A percentile compares a stretch with the other conserved stretches of the same genome.
These are phyloP conservation scores for Dendrocopos noguchii DNA, from an alignment of 2,113 vertebrate species.

Conservation along the genomic window DNA sequence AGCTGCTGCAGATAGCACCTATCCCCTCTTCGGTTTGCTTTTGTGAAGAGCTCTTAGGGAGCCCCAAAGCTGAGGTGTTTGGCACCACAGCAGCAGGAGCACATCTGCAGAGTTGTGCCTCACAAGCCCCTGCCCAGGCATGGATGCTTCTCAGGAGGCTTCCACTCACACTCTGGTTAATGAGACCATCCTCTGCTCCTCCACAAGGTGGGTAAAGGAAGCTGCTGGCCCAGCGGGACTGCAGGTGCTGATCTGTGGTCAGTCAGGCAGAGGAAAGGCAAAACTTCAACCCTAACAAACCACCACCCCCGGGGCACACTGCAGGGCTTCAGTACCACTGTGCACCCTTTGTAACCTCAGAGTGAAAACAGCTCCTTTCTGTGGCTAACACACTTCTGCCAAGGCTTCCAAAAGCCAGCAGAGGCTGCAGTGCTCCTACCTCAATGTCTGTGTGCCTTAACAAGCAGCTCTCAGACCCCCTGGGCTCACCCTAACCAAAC, in stretches of 20 bases:
- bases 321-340: background rate
- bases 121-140: background rate
- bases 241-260: background rate
- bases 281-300: background rate
- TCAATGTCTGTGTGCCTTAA: background rate
- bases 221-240: background rate
- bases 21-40: background rate
- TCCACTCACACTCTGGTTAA: background rate
- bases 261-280: background rate
- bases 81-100: background rate
- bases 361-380: fast-evolving
- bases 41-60: background rate
- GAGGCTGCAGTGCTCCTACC: background rate
- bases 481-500: background rate
- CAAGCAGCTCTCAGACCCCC: background rate
- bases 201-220: background rate
- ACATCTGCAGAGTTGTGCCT: background rate
- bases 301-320: background rate
- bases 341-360: background rate
- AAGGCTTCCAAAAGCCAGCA: background rate
- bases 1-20: background rate
- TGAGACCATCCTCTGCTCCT: background rate
- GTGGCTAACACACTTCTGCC: fast-evolving
- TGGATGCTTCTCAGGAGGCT: background rate
- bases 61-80: background rate